Evolutionary conservation across 2,113 vertebrate species (phyloP).

Genomic region (Raphicerus campestris): DNA sequence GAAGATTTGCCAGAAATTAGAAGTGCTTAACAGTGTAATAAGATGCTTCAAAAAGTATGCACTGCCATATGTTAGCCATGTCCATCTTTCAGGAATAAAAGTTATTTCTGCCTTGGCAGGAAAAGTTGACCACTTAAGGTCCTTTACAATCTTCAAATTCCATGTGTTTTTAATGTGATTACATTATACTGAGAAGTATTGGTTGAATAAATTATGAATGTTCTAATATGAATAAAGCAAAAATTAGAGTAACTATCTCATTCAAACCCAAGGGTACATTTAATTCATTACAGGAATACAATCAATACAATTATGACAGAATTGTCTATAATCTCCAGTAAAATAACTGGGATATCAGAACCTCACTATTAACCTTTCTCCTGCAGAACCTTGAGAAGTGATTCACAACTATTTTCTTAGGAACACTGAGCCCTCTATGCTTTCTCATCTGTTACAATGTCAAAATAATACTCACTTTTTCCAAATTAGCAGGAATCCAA

Average conservation of each 20-base stretch:
- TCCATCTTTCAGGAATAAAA: neutral
- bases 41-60: neutral
- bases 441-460: neutral
- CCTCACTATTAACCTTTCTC: neutral
- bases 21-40: neutral
- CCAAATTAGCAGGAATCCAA: neutral
- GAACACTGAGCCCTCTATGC: neutral
- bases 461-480: neutral
- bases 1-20: conserved; percentile 27
- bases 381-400: neutral
- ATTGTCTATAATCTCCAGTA: neutral
- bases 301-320: neutral
- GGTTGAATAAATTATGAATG: neutral
- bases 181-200: neutral
- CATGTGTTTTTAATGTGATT: neutral
- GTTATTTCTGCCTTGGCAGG: neutral
- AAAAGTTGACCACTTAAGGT: neutral
- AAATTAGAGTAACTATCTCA: neutral
- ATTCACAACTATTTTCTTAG: neutral
- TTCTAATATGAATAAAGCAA: neutral
- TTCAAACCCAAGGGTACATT: neutral
- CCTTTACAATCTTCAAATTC: neutral
- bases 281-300: neutral
- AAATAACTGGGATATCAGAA: neutral
- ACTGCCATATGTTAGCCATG: neutral